Base-by-base conservation (phyloP, 1,140 invertebrate genomes). In the Drosophila serrata region DNA sequence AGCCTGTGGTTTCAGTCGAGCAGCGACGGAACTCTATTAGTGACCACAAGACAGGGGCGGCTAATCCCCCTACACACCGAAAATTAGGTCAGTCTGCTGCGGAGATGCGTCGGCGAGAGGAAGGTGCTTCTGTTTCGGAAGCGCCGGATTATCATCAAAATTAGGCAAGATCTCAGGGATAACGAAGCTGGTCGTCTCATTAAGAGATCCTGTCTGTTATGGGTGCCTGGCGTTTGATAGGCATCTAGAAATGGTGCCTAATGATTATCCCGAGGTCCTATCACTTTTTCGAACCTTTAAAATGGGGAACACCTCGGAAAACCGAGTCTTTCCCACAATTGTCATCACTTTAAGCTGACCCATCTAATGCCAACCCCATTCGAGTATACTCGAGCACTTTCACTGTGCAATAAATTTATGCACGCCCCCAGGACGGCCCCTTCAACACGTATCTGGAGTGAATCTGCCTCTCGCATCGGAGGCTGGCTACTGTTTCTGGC, bases 91-190 rank as follows among this genome's bases (percentile, higher is more conserved):
- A 88, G 75, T 55, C 72, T 68, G 67, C 31, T 48, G 53, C 57
- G 24, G 51, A 46, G 53, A 51, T 35, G 46, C 17, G 35, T 49
- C 35, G 15, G 42, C 3, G 15, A 29, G 24, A 24, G 48, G 57
- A 49, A 75, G 61, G 62, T 64, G 61, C 60, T 60, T 59, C 64
- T 74, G 81, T 78, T 80, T 84, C 61, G 73, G 80, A 88, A 90
- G 81, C 77, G 73, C 58, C 70, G 81, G 85, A 85, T 90, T 74
- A 90, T 81, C 81, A 67, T 79, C 65, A 48, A 85, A 90, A 90
- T 90, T 90, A 85, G 85, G 45, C 65, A 59, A 79, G 78, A 85
- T 79, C 33, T n/a, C 74, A 51, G 60, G 39, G 79, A 85, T 81
- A 75, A 49, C 35, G 55, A 49, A 58, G 76, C 57, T 62, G 63